Conservation (phyloP, 1,140 invertebrate species). For the Nylanderia fulva region DNA sequence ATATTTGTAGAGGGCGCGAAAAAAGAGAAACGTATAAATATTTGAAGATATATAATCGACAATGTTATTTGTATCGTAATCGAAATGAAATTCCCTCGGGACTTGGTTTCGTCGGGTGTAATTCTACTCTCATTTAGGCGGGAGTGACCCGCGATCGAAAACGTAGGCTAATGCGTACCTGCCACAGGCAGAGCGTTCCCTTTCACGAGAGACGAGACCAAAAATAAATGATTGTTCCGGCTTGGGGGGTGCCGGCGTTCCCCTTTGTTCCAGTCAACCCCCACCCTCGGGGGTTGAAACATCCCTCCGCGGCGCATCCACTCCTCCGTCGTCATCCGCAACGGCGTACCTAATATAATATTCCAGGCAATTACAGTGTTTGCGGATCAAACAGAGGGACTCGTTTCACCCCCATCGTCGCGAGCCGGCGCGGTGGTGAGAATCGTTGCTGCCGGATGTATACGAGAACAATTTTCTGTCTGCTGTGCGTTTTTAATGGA, state of each 20-base stretch:
- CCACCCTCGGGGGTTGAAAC: conserved; percentile 46
- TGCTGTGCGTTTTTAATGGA: conserved; percentile 25
- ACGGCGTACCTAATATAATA: conserved; percentile 85
- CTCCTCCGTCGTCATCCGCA: conserved; percentile 73
- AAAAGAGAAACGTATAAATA: not conserved
- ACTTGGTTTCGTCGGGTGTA: not conserved
- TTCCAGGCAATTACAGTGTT: conserved; percentile 86
- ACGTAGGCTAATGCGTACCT: conserved; percentile 74
- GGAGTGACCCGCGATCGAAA: conserved; percentile 17
- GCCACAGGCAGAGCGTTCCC: conserved; percentile 68
- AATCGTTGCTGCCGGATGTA: conserved; percentile 69
- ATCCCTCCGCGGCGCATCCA: conserved; percentile 48
- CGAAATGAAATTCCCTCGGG: not conserved
- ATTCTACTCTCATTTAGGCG: conserved; percentile 31
- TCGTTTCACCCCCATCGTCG: conserved; percentile 76
- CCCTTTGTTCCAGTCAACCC: conserved; percentile 47
- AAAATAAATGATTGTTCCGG: conserved; percentile 78
- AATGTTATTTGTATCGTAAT: not conserved
- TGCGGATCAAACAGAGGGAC: conserved; percentile 86
- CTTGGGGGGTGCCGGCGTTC: conserved; percentile 60
- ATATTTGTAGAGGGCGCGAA: no score
- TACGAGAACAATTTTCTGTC: conserved; percentile 39
- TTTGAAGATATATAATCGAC: not conserved
- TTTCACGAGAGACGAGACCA: conserved; percentile 46
- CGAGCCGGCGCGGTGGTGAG: conserved; percentile 70